phyloP scores from a whole-genome alignment of 2,113 vertebrate genomes.

The Butorides virescens region DNA sequence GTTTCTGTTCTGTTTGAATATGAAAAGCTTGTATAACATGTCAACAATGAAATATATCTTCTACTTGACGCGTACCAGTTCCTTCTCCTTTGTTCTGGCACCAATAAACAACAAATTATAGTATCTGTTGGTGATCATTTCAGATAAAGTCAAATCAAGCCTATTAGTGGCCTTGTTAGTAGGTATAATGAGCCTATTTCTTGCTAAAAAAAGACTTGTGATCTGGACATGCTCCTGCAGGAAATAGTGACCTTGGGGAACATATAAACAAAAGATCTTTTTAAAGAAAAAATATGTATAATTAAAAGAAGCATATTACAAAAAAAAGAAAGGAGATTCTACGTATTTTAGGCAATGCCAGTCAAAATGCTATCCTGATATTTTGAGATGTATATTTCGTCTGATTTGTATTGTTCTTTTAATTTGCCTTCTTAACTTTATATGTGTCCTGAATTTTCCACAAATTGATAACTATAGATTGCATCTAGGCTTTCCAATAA shows the following conservation, averaged over 20 bases:
- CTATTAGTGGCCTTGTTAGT: constrained; percentile 77
- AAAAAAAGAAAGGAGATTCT: constrained; percentile 65
- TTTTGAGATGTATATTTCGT: constrained; percentile 86
- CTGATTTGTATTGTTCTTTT: constrained; percentile 85
- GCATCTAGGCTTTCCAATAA: constrained; percentile 86
- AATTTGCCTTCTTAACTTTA: constrained; percentile 84
- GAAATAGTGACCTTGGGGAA: constrained; percentile 79
- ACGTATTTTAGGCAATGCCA: constrained; percentile 82
- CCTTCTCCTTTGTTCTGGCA: constrained; percentile 66
- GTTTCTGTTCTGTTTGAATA: constrained; percentile 70
- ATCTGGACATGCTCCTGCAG: constrained; percentile 78
- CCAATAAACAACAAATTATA: constrained; percentile 63
- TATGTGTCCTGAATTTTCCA: constrained; percentile 87
- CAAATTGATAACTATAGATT: constrained; percentile 83
- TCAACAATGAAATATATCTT: constrained; percentile 66
- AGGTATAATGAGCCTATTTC: constrained; percentile 78
- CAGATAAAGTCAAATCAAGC: constrained; percentile 75
- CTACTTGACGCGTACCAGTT: constrained; percentile 62
- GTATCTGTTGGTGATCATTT: constrained; percentile 73
- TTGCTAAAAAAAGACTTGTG: constrained; percentile 75
- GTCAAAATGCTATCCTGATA: constrained; percentile 83
- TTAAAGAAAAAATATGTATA: constrained; percentile 73
- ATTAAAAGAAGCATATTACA: constrained; percentile 71
- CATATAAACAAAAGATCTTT: constrained; percentile 73
- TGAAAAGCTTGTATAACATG: constrained; percentile 70